Conservation (phyloP, 1,140 invertebrate species). For the Neocloeon triangulifer region DNA sequence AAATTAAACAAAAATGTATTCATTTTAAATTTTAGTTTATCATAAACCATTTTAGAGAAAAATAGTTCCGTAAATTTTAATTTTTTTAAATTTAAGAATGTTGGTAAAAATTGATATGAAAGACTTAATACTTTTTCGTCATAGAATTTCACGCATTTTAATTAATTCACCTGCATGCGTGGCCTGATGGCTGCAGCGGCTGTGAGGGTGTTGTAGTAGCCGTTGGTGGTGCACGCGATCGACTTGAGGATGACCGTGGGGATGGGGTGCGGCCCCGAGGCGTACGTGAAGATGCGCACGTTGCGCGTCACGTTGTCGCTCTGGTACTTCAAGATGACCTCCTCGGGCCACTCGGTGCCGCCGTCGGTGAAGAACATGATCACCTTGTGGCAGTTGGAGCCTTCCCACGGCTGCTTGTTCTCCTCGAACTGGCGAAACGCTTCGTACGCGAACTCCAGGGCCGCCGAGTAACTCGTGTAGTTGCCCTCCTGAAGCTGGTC, state of each 20-base stretch:
- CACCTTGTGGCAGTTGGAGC: constrained; percentile 28
- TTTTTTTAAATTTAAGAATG: no score
- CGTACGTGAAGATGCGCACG: constrained; percentile 17
- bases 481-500: constrained; percentile 19
- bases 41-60: no score
- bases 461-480: constrained; percentile 28
- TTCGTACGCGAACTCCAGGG: constrained; percentile 26
- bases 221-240: constrained; percentile 17
- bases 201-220: constrained; percentile 23
- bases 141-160: no score
- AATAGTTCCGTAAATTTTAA: no score
- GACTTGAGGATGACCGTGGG: constrained; percentile 16
- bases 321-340: constrained; percentile 25
- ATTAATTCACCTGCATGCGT: constrained; percentile 21
- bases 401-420: constrained; percentile 10
- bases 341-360: constrained; percentile 29
- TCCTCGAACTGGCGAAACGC: constrained; percentile 14
- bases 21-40: no score
- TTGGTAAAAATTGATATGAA: no score
- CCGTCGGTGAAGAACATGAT: constrained; percentile 40
- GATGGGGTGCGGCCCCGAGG: constrained; percentile 19
- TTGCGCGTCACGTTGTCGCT: constrained; percentile 8
- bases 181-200: constrained; percentile 25
- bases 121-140: no score
- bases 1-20: no score